Evolutionary conservation across 1,140 invertebrate genomes (phyloP).

Genomic region (Leptinotarsa defecta): DNA sequence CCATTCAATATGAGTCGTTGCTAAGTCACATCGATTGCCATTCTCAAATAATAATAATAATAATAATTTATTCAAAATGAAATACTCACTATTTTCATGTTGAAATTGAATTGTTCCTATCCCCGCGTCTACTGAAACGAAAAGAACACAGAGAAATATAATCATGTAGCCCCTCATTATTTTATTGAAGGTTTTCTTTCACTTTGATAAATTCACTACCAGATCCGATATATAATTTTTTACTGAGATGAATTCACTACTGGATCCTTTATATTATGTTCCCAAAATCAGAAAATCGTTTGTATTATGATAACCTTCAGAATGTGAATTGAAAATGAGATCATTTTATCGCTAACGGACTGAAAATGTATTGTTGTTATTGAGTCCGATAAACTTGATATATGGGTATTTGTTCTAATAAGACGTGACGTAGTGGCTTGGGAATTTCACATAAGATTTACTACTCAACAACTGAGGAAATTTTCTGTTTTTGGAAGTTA

Average conservation of each 20-base stretch:
- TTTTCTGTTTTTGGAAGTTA: too few species aligned
- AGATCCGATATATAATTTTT: not conserved
- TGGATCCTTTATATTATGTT: too few species aligned
- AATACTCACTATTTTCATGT: not conserved
- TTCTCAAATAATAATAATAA: too few species aligned
- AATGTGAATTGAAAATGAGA: not conserved
- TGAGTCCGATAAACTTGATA: not conserved
- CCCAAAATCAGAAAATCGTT: not conserved
- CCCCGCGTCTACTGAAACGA: not conserved
- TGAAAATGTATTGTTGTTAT: not conserved
- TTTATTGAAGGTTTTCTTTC: not conserved
- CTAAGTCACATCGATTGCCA: not conserved
- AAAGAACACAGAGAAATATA: not conserved
- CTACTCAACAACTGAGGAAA: too few species aligned
- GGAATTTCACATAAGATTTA: too few species aligned
- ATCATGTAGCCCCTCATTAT: not conserved
- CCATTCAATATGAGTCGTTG: not conserved
- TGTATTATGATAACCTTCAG: not conserved
- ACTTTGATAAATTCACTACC: too few species aligned
- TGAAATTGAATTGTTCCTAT: not conserved
- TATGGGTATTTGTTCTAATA: too few species aligned
- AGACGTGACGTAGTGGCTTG: too few species aligned
- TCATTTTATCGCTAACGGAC: not conserved
- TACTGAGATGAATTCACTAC: too few species aligned
- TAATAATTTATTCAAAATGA: not conserved